Conservation (phyloP, 64 coral and sea anemone species). For the Acropora yongei region DNA sequence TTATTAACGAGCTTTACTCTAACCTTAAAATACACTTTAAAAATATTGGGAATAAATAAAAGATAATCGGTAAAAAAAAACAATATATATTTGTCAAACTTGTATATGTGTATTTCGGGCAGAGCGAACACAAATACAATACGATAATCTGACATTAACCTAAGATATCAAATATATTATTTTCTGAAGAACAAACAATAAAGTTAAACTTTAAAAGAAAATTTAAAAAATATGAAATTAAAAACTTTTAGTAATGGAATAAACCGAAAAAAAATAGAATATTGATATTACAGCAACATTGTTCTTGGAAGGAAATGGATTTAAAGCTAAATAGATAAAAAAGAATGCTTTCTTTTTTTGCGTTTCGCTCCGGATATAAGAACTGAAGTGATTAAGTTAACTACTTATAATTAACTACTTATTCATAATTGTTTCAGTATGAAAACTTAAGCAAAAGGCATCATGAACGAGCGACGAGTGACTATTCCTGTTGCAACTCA, state of each 20-base stretch:
- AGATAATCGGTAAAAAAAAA: neutral
- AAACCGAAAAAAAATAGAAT: too few relatives aligned
- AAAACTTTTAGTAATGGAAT: neutral
- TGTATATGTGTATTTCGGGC: neutral
- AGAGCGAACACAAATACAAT: neutral
- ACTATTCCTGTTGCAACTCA: neutral
- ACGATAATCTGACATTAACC: neutral
- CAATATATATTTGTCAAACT: neutral
- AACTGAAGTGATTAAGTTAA: neutral
- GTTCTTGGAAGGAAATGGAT: too few relatives aligned
- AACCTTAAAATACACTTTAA: neutral
- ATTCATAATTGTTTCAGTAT: neutral
- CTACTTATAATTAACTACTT: neutral
- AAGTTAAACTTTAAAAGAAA: too few relatives aligned
- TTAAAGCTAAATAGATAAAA: too few relatives aligned
- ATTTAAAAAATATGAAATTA: neutral
- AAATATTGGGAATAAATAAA: conserved; percentile 32
- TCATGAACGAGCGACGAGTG: neutral
- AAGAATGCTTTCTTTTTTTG: too few relatives aligned
- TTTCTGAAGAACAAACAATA: neutral
- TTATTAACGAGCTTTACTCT: conserved; percentile 34
- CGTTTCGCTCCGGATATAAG: neutral
- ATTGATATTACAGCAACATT: too few relatives aligned
- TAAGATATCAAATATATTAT: conserved; percentile 43
- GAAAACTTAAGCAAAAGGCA: too few relatives aligned